Percentiles rank a stretch among this genome's conserved stretches.
phyloP scores from a whole-genome alignment of 2,797 vertebrate genomes.

The Lepilemur septentrionalis region DNA sequence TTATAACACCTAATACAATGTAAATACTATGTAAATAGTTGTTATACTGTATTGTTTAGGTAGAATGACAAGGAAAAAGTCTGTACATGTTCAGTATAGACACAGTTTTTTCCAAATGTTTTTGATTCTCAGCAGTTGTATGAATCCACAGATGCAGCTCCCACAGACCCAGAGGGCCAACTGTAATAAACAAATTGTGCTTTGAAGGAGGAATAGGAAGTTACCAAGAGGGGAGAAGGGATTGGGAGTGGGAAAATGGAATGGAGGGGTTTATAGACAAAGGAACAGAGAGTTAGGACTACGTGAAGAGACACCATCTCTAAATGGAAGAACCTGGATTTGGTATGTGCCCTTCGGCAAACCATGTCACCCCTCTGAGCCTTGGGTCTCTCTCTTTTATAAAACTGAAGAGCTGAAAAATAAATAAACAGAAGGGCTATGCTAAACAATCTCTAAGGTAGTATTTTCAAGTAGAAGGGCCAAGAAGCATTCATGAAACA shows the following conservation, averaged over 20 bases:
- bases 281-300: background rate
- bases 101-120: background rate
- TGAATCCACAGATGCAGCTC: background rate
- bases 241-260: background rate
- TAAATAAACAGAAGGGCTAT: background rate
- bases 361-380: background rate
- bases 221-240: background rate
- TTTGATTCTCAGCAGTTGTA: background rate
- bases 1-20: no score
- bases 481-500: background rate
- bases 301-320: background rate
- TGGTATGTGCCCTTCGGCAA: background rate
- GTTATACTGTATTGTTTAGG: no score
- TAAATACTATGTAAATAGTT: no score
- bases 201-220: background rate
- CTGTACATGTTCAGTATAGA: background rate
- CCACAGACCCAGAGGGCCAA: background rate
- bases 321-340: background rate
- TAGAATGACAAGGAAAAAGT: background rate
- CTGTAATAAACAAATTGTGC: background rate
- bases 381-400: background rate
- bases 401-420: background rate
- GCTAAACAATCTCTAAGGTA: background rate
- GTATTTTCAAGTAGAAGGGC: background rate
- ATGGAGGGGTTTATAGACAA: background rate